Percentiles rank a stretch among this genome's conserved stretches.
Conservation (phyloP, 2,888 invertebrate genomes). For the Clusia tigrina region DNA sequence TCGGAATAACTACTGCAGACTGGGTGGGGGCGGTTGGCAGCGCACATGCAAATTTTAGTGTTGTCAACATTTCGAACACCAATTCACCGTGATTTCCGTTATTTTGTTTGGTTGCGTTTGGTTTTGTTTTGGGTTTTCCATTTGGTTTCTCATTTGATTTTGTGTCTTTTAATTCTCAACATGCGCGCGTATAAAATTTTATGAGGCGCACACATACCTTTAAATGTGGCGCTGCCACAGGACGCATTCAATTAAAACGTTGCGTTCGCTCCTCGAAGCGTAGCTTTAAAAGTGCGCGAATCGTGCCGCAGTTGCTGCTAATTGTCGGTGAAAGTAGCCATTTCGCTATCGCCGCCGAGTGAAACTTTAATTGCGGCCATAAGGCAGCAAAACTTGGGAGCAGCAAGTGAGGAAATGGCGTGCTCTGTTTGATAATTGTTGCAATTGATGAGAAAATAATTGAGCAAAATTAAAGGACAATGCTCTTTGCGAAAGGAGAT, state of each 20-base stretch:
- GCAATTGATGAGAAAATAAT: background rate
- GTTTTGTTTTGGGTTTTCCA: background rate
- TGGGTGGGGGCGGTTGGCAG: too few relatives aligned
- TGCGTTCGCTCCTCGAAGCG: background rate
- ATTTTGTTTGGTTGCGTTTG: background rate
- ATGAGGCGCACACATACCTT: conserved; percentile 3
- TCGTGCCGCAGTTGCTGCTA: conserved; percentile 6
- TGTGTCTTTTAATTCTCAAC: conserved; percentile 1
- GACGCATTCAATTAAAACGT: conserved; percentile 4
- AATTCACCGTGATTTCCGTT: background rate
- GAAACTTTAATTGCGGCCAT: conserved; percentile 7
- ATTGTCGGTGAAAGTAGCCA: conserved; percentile 1
- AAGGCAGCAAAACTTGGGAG: background rate
- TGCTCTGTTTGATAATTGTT: background rate
- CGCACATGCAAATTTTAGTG: background rate
- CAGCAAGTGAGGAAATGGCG: background rate
- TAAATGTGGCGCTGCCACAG: background rate
- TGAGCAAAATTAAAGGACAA: background rate
- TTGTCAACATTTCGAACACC: background rate
- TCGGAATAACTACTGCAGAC: background rate
- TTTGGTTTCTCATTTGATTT: background rate
- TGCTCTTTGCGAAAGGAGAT: too few relatives aligned
- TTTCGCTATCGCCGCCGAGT: conserved; percentile 2
- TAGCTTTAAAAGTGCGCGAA: background rate
- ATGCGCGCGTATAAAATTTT: conserved; percentile 3